Base-by-base conservation (phyloP, 2,888 invertebrate genomes). In the Biston betularia region DNA sequence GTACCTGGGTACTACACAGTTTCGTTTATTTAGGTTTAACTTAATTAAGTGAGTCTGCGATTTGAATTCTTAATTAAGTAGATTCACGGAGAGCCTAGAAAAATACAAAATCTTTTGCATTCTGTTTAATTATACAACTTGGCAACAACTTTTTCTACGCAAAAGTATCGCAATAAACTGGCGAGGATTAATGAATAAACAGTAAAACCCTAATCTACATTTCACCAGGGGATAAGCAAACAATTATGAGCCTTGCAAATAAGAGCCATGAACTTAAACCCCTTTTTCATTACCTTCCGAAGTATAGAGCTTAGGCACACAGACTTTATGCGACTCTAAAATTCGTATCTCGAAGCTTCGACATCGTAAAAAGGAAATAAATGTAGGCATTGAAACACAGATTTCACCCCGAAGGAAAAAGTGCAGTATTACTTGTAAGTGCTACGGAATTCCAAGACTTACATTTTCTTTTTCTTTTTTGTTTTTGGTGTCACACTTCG, bases 351-450 rank as follows among this genome's bases (percentile, higher is more conserved):
- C 72, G 72, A 77, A 76, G 75, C 77, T 69, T 74, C 60, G 74
- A 68, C 69, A 71, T 79, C 79, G 78, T 82, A 81, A 82, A 81
- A 73, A 56, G 65, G 66, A 73, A 74, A 78, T 73, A 68, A 77
- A 81, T 74, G 73, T 73, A 62, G 71, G 71, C 70, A 68, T 62
- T 69, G 63, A 65, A 14, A 57, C 48, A 34, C 49, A 15, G 56
- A 38, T 44, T 45, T 33, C 33, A 54, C 10, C 44, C n/a, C 38
- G 11, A 58, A 58, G n/a, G 9, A 57, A 57, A 48, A 15, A 46
- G 34, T 34, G 10, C n/a, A 40, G 35, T 52, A 24, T 52, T 52
- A 12, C 14, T 14, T 24, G 24, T 24, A 24, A 24, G 24, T 24
- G 24, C 24, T 24, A 3, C 24, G 24, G 24, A 24, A 2, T 24